Evolutionary conservation across 2,113 vertebrate species (phyloP), one percentile per base, ranked within the genome.

Genomic region (Ptyas mucosa): DNA sequence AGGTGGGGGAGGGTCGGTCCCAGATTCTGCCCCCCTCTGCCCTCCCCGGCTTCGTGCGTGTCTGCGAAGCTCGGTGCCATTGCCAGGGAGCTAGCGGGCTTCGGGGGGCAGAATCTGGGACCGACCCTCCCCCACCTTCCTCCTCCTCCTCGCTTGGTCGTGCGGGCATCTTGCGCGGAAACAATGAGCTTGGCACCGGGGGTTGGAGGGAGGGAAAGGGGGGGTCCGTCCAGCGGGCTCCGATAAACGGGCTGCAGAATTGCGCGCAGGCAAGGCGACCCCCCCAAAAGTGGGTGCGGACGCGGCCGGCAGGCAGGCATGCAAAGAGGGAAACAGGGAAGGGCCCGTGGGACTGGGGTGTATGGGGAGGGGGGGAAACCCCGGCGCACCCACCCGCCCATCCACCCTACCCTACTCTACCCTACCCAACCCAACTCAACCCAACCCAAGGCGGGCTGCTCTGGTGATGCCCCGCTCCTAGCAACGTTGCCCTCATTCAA

Each of bases 191-290:
- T 15, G 61, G 8, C 69, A 34, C n/a, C 12, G 29, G 29, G 43
- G 43, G 24, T 10, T 49, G 46, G 24, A 3, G 8, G 3, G 2
- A 1, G 12, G 1, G 7, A 8, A 2, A 7, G 21, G 21, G 1
- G 21, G 53, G 39, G 34, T 14, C 12, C 24, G 26, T 24, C 61
- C 5, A 23, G 5, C 18, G 46, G 12, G 23, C 39, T 10, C 92
- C 29, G 29, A 2, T 96, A 97, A 55, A 97, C 95, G 96, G 96
- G 95, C 95, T 96, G 96, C 93, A 95, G 93, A 94, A 95, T 53
- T 55, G 89, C 58, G 0, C 86, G 51, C 51, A 61, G 87, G 92
- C 58, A 64, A 39, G 39, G 14, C 85, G 54, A 87, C 53, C 88
- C 88, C 7, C n/a, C 61, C 29, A 4, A 69, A 29, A 69, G 58